phyloP scores from a whole-genome alignment of 1,140 invertebrate genomes.

The Diabrotica undecimpunctata region DNA sequence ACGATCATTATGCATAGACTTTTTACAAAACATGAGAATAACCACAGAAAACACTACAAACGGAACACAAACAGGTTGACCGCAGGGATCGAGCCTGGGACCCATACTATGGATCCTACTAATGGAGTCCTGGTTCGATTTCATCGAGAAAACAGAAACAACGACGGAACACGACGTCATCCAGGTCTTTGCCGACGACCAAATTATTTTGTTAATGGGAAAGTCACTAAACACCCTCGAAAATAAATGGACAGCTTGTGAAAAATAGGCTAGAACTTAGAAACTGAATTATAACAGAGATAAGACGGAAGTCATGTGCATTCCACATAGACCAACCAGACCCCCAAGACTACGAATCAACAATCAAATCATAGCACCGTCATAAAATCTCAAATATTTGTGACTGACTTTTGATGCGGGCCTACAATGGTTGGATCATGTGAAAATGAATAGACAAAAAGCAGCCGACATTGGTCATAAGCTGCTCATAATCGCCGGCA shows the following conservation, averaged over 20 bases:
- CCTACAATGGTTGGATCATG: constrained; percentile 22
- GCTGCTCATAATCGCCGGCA: too few relatives aligned
- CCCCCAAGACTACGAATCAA: constrained; percentile 18
- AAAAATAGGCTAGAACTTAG: constrained; percentile 1
- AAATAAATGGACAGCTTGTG: constrained; percentile 13
- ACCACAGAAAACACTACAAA: constrained; percentile 11
- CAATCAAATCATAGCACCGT: neutral
- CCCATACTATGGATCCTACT: constrained; percentile 27
- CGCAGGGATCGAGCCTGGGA: constrained; percentile 31
- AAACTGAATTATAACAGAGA: constrained; percentile 24
- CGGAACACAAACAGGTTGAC: constrained; percentile 27
- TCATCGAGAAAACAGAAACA: constrained; percentile 15
- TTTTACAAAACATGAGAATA: constrained; percentile 18
- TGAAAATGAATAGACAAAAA: constrained; percentile 16
- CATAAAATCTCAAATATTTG: constrained; percentile 23
- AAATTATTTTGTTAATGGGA: constrained; percentile 19
- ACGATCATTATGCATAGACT: constrained; percentile 7
- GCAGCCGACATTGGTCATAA: too few relatives aligned
- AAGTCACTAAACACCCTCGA: constrained; percentile 20
- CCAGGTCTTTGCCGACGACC: constrained; percentile 28
- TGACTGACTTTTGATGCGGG: constrained; percentile 24
- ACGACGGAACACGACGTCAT: neutral
- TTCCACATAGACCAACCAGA: constrained; percentile 12
- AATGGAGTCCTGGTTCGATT: constrained; percentile 28
- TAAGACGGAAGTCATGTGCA: constrained; percentile 28